Base-by-base conservation (phyloP, 2,888 invertebrate species). In the Nomada goodeniana region DNA sequence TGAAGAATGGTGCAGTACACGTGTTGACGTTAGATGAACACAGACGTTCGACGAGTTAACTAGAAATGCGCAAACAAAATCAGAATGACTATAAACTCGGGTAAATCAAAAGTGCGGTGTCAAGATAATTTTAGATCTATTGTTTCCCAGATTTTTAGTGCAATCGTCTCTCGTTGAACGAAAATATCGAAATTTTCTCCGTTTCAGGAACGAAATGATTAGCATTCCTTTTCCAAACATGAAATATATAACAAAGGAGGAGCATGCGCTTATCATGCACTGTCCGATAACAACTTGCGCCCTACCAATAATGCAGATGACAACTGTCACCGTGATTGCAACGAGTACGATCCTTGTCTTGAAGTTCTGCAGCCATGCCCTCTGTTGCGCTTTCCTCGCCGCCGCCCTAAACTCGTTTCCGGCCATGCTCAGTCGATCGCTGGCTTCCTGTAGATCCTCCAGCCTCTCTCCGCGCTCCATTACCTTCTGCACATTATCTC, bases 401-500 rank as follows among this genome's bases (percentile, higher is more conserved):
- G 93, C 90, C 61, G 92, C 90, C 36, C 92, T 90, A 85, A 94
- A 94, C 73, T 93, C 92, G 63, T 87, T 89, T 52, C 93, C 93
- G 0, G 91, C 89, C 60, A 91, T 83, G 23, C 80, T 89, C 53
- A 94, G 85, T 36, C 93, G 91, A 74, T 94, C 93, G 72, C 94
- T 94, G 2, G 92, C 92, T 57, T 91, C 89, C 77, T 93, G 93
- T 20, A 94, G 86, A 76, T 94, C 92, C 68, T 94, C 94, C 50
- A 94, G 82, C 64, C 90, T 91, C 26, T 94, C 94, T 0, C 94
- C 94, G 44, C 94, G 89, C 47, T 94, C 94, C 86, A 94, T 88
- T 3, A 94, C 91, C 83, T 92, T 93, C 68, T 92, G 91, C 7
- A 94, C 93, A 82, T 94, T 94, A 44, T 92, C 91, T 0, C 93